Conservation (phyloP, 2,888 invertebrate genomes). For the Drosophila siamana region DNA sequence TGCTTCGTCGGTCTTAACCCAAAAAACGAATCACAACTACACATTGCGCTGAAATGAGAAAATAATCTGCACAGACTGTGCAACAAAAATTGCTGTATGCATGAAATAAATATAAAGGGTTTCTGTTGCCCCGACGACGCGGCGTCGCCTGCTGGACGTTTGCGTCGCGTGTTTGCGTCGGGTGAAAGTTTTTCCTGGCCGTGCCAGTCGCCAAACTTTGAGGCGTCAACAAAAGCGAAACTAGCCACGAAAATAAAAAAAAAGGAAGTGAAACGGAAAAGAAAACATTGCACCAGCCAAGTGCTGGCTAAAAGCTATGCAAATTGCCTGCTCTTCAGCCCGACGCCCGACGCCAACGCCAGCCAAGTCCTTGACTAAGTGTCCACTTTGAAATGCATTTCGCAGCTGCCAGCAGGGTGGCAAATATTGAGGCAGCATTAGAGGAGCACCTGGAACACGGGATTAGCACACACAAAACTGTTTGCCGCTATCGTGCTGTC, state of each 20-base stretch:
- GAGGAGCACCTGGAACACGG: neutral
- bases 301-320: constrained; percentile 67
- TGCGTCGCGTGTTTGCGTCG: no score
- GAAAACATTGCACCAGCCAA: constrained; percentile 21
- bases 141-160: constrained; percentile 47
- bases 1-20: constrained; percentile 61
- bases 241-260: constrained; percentile 38
- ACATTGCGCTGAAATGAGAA: constrained; percentile 56
- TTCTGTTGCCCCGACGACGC: constrained; percentile 18
- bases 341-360: no score
- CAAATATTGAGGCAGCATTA: constrained; percentile 1
- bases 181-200: constrained; percentile 43
- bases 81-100: no score
- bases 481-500: no score
- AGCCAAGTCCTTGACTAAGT: constrained; percentile 52
- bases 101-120: constrained; percentile 41
- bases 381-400: constrained; percentile 52
- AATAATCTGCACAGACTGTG: constrained; percentile 47
- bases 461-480: neutral
- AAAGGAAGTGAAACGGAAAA: no score
- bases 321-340: constrained; percentile 48
- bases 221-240: constrained; percentile 68
- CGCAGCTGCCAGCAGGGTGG: constrained; percentile 20
- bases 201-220: constrained; percentile 75
- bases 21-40: constrained; percentile 41